Evolutionary conservation across 23 tunicate species (phyloP).

Genomic region (Ascidia mentula): DNA sequence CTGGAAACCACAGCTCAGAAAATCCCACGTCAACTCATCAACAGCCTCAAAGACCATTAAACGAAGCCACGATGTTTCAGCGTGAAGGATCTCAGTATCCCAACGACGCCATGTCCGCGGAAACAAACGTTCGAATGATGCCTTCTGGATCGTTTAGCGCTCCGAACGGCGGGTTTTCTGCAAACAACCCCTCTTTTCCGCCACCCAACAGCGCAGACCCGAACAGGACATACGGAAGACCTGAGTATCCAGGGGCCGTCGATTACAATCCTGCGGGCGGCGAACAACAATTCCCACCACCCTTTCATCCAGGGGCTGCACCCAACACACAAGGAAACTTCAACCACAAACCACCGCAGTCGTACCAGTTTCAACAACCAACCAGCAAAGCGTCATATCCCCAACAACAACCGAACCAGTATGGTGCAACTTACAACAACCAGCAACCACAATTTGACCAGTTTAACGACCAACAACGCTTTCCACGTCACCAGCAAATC

Average conservation of each 20-base stretch:
- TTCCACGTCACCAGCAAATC: not conserved
- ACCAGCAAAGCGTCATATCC: not conserved
- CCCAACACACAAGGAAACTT: not conserved
- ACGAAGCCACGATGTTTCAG: not conserved
- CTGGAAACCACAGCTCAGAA: not conserved
- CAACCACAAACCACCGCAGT: not conserved
- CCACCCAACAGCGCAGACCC: not conserved
- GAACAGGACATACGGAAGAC: not conserved
- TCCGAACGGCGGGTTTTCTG: not conserved
- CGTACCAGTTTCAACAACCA: not conserved
- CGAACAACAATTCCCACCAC: not conserved
- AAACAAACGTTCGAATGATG: conserved; percentile 2
- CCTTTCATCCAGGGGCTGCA: not conserved
- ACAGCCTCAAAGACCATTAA: not conserved
- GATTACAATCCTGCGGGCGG: conserved; percentile 4
- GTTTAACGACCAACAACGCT: not conserved
- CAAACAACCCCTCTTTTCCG: not conserved
- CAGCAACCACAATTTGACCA: not conserved
- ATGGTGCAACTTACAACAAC: not conserved
- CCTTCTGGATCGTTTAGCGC: not conserved
- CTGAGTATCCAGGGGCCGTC: not conserved
- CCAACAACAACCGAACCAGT: not conserved
- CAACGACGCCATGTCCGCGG: conserved; percentile 1
- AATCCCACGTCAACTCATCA: not conserved
- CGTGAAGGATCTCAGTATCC: not conserved